Conservation (phyloP, 1,140 invertebrate species). For the Temnothorax nylanderi region DNA sequence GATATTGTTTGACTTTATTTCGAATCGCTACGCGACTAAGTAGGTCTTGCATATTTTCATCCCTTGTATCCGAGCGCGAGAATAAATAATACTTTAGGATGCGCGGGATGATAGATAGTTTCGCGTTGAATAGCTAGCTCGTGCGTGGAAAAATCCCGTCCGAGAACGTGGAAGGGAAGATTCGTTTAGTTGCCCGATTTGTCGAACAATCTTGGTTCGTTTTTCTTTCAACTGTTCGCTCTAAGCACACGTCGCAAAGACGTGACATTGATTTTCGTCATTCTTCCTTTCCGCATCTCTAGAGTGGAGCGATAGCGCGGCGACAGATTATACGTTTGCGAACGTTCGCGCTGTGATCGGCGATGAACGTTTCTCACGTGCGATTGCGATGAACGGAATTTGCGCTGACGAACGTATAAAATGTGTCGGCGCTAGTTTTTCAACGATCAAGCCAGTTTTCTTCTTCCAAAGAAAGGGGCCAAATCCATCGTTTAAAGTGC, state of each 20-base stretch:
- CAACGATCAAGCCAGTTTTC: conserved; percentile 70
- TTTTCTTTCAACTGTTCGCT: conserved; percentile 3
- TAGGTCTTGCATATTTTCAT: conserved; percentile 15
- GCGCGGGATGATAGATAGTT: conserved; percentile 28
- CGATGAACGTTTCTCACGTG: not conserved
- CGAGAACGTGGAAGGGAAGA: conserved; percentile 43
- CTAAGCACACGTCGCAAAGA: not conserved
- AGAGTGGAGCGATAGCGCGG: conserved; percentile 8
- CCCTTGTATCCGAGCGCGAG: not conserved
- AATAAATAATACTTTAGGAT: conserved; percentile 24
- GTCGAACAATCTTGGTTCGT: not conserved
- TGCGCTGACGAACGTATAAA: conserved; percentile 10
- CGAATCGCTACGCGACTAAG: conserved; percentile 23
- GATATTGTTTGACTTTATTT: conserved; percentile 22
- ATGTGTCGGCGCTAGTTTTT: conserved; percentile 39
- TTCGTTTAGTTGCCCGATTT: conserved; percentile 23
- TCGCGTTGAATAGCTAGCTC: conserved; percentile 17
- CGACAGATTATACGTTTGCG: not conserved
- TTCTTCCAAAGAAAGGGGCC: conserved; percentile 75
- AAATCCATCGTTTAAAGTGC: conserved; percentile 62
- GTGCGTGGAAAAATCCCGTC: conserved; percentile 60
- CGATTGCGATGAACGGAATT: conserved; percentile 51
- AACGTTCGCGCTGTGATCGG: not conserved
- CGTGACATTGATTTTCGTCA: conserved; percentile 22
- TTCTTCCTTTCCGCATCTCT: conserved; percentile 36